Conservation (phyloP, 23 tunicate genomes). For the Clavelina lepadiformis region DNA sequence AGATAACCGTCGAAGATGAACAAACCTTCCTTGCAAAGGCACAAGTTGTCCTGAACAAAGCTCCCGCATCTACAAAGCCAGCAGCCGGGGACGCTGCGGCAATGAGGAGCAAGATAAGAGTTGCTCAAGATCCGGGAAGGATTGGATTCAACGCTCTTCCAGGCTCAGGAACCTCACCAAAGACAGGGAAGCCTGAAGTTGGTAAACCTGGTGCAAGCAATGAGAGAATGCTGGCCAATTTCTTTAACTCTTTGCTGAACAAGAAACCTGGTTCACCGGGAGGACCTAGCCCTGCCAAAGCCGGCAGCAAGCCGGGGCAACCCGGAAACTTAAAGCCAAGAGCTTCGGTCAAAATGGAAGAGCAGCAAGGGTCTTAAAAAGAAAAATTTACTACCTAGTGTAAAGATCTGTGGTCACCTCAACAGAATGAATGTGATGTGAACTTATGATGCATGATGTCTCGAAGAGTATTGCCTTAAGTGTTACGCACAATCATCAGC, state of each 20-base stretch:
- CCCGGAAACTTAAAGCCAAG: background rate
- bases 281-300: conserved; percentile 4
- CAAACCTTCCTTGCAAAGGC: conserved; percentile 69
- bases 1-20: conserved; percentile 87
- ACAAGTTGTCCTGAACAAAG: conserved; percentile 34
- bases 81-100: conserved; percentile 21
- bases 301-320: background rate
- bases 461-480: too few relatives aligned
- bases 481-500: too few relatives aligned
- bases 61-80: conserved; percentile 20
- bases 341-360: too few relatives aligned
- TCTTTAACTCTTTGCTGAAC: conserved; percentile 88
- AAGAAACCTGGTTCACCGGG: conserved; percentile 59
- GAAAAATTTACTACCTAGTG: too few relatives aligned
- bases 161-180: conserved; percentile 22
- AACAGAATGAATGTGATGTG: too few relatives aligned
- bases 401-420: too few relatives aligned
- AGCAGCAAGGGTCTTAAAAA: too few relatives aligned
- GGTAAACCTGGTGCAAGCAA: conserved; percentile 59
- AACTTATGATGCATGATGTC: too few relatives aligned
- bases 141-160: conserved; percentile 18
- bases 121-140: conserved; percentile 22
- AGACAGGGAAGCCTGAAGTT: conserved; percentile 32
- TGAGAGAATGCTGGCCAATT: conserved; percentile 96
- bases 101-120: background rate